Conservation (phyloP, 2,888 invertebrate genomes). For the Lumbricus terrestris region DNA sequence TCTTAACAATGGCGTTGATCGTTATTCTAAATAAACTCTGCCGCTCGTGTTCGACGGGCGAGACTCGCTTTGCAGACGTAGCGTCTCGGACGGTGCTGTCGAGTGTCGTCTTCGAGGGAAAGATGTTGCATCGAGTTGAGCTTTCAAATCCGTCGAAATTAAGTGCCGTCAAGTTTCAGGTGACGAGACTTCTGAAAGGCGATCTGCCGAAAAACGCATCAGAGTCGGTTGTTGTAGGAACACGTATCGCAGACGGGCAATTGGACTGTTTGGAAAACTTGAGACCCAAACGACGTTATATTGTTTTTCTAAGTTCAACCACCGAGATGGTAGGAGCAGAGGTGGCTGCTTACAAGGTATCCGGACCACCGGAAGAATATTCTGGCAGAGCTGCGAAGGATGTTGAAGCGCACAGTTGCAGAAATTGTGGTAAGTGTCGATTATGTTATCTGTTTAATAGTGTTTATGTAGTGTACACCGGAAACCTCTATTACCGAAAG, state of each 20-base stretch:
- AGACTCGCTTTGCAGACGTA: neutral
- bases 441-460: no score
- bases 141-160: neutral
- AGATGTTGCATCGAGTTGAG: neutral
- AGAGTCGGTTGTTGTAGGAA: neutral
- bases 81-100: neutral
- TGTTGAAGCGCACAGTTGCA: neutral
- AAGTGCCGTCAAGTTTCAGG: neutral
- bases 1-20: neutral
- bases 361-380: neutral
- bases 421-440: constrained; percentile 7
- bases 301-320: neutral
- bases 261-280: neutral
- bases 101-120: neutral
- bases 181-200: neutral
- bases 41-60: neutral
- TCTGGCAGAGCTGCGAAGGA: neutral
- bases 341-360: neutral
- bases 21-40: neutral
- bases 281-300: neutral
- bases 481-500: neutral
- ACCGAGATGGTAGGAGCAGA: neutral
- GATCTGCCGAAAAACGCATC: neutral
- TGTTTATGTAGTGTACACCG: no score
- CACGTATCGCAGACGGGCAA: neutral